phyloP scores from a whole-genome alignment of 2,888 invertebrate species.

The Ctena decussata region DNA sequence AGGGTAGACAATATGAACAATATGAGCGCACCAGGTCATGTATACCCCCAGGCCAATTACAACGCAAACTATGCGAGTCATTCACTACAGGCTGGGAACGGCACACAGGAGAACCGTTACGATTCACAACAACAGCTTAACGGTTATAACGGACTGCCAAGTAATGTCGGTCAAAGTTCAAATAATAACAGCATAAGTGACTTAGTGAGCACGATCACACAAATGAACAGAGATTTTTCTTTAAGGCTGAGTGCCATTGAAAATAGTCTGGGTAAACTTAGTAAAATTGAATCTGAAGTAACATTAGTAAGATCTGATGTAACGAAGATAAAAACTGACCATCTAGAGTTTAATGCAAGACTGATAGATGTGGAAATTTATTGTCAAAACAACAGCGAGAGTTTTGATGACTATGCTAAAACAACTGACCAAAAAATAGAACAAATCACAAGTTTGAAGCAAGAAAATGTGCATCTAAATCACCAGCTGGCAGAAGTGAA shows the following conservation, averaged over 20 bases:
- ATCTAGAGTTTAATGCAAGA: background rate
- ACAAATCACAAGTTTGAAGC: background rate
- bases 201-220: background rate
- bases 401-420: background rate
- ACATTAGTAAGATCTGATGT: background rate
- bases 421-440: too few relatives aligned
- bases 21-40: too few relatives aligned
- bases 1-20: too few relatives aligned
- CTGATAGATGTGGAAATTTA: background rate
- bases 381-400: background rate
- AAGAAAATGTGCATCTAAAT: background rate
- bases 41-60: too few relatives aligned
- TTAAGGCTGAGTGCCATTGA: background rate
- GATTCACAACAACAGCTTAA: too few relatives aligned
- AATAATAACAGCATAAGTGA: too few relatives aligned
- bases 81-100: too few relatives aligned
- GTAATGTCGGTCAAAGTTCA: too few relatives aligned
- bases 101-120: too few relatives aligned
- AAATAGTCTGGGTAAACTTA: background rate
- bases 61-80: too few relatives aligned
- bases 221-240: background rate
- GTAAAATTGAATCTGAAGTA: background rate
- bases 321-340: background rate
- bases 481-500: background rate
- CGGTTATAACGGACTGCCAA: too few relatives aligned